Evolutionary conservation across 1,140 invertebrate genomes (phyloP), one percentile per base, ranked within the genome.

Genomic region (Zaprionus tsacasi): DNA sequence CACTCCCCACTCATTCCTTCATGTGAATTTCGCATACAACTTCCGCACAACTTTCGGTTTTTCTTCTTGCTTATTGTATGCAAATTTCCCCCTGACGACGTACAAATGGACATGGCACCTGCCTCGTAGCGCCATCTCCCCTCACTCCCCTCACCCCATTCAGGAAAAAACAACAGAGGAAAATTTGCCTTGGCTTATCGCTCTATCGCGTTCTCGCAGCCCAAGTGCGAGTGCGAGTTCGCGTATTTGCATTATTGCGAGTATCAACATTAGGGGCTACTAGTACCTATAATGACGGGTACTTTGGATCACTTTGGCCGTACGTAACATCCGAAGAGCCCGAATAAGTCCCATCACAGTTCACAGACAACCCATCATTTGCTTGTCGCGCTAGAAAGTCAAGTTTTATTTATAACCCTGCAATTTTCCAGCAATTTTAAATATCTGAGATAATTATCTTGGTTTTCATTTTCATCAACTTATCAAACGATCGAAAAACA

Each of bases 171-270:
- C 45, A 82, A 70, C 43, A 35, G 35, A 40, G 61, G 21, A 21
- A 54, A 83, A 83, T 80, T 77, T 82, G 64, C 27, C 64, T 67
- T 48, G 60, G 30, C 81, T 83, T 83, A 83, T 82, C 80, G 80
- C 45, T 50, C 45, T 50, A 50, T 50, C 45, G 45, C 45, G 17
- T 50, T 50, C 45, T 50, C 11, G 21, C 38, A 35, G 17, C 45
- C 38, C 21, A 66, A 33, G 40, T 58, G 67, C 48, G 54, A 33
- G 40, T 58, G 67, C 48, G 54, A 64, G 59, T 75, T 27, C 52
- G 59, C 35, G 59, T 70, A 70, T 75, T 75, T 75, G 72, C 72
- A 75, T 70, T 75, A 70, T 64, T 64, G 43, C 54, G 54, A 75
- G 45, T 50, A 70, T 75, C 52, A 59, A 67, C 67, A 75, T 70